Evolutionary conservation across 2,797 vertebrate genomes (phyloP).

Genomic region (Bradypus variegatus): DNA sequence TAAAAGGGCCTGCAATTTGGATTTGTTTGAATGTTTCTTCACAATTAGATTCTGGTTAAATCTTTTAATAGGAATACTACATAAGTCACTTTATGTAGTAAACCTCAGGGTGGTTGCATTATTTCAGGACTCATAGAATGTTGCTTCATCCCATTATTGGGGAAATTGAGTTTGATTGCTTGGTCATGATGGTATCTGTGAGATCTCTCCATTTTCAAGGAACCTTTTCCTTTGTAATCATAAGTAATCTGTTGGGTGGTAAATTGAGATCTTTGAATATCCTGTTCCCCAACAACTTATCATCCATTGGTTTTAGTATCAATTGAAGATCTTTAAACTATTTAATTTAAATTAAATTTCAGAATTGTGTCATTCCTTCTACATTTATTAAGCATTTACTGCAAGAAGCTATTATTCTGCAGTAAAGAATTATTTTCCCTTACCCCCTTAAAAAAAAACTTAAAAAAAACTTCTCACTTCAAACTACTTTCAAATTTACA

Average conservation of each 20-base stretch:
- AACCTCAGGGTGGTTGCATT: not conserved
- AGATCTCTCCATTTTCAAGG: not conserved
- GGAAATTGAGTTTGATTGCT: not conserved
- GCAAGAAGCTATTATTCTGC: not conserved
- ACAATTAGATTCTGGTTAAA: not conserved
- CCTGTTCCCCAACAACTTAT: not conserved
- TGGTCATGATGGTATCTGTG: not conserved
- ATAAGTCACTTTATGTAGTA: not conserved
- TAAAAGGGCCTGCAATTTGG: not conserved
- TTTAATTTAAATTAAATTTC: not conserved
- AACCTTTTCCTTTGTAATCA: not conserved
- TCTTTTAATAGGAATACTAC: not conserved
- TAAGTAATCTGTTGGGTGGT: not conserved
- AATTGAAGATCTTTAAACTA: not conserved
- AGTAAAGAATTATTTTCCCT: not conserved
- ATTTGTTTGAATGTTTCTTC: slow-evolving; percentile 11
- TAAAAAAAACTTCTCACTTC: not conserved
- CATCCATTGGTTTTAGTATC: not conserved
- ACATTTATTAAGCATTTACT: not conserved
- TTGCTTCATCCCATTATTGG: not conserved
- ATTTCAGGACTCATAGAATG: not conserved
- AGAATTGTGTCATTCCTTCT: not conserved
- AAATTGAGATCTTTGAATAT: not conserved
- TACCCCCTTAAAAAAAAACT: not conserved
- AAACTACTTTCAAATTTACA: no score